A percentile compares a stretch with the other conserved stretches of the same genome.
Evolutionary conservation across 2,113 vertebrate species (phyloP).

Genomic region (Trematocara variabile): DNA sequence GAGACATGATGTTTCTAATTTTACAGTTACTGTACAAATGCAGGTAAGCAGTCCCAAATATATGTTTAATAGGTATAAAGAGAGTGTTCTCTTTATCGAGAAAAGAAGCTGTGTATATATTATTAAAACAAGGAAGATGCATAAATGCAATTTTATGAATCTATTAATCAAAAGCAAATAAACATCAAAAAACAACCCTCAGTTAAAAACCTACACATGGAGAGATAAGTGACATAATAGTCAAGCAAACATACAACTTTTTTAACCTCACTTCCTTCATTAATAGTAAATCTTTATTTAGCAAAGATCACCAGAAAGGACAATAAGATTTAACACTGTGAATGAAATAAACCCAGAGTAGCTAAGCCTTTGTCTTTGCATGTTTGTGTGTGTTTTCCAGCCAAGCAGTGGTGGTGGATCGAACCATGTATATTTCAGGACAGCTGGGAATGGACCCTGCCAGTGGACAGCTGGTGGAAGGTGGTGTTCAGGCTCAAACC

Average conservation of each 20-base stretch:
- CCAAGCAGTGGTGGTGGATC: conserved; percentile 90
- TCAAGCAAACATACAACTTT: background rate
- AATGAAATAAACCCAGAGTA: background rate
- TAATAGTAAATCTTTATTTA: background rate
- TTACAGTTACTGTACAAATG: background rate
- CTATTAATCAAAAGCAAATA: background rate
- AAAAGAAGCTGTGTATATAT: background rate
- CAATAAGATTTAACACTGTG: fast-evolving
- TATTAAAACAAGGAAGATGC: background rate
- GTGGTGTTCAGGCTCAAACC: conserved; percentile 83
- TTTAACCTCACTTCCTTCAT: background rate
- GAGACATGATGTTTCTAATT: background rate
- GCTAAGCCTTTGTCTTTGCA: fast-evolving
- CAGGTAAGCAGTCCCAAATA: background rate
- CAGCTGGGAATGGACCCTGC: conserved; percentile 85
- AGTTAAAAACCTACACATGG: background rate
- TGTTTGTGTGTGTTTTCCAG: conserved; percentile 68
- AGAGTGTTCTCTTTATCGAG: background rate
- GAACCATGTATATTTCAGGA: conserved; percentile 89
- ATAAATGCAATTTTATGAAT: background rate
- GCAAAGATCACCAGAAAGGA: background rate
- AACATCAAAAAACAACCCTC: fast-evolving
- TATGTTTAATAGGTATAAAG: background rate
- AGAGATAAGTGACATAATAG: background rate
- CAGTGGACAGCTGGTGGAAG: conserved; percentile 83